A percentile compares a stretch with the other conserved stretches of the same genome.
phyloP scores from a whole-genome alignment of 2,888 invertebrate species.

The Nycteola revayana region DNA sequence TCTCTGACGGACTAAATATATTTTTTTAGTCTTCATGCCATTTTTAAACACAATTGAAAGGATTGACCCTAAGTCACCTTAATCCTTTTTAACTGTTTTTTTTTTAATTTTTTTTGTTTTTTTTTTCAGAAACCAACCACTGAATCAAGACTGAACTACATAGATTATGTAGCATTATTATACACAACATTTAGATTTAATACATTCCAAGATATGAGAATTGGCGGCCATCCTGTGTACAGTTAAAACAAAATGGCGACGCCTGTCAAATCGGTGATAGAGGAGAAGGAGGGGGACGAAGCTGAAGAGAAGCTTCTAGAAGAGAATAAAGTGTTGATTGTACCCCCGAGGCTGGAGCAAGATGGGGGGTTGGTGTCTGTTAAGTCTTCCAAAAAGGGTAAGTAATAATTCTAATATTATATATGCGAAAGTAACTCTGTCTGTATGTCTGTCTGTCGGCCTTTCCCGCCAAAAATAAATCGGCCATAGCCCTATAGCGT shows the following conservation, averaged over 20 bases:
- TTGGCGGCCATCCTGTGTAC: slow-evolving; percentile 41
- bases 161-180: slow-evolving; percentile 30
- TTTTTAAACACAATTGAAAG: background rate
- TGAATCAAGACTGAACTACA: slow-evolving; percentile 34
- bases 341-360: slow-evolving; percentile 34
- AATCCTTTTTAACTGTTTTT: no score
- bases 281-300: slow-evolving; percentile 53
- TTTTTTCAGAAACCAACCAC: slow-evolving; percentile 37
- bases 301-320: slow-evolving; percentile 63
- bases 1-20: no score
- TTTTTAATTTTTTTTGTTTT: background rate
- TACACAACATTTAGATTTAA: slow-evolving; percentile 20
- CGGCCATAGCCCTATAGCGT: no score
- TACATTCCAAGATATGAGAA: slow-evolving; percentile 33
- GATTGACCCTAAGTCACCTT: no score
- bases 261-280: slow-evolving; percentile 44
- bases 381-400: slow-evolving; percentile 75
- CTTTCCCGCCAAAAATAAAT: no score
- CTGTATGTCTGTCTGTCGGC: no score
- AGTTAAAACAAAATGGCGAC: slow-evolving; percentile 51
- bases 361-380: slow-evolving; percentile 48
- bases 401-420: no score
- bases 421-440: no score
- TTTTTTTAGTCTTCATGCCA: no score
- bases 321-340: slow-evolving; percentile 43